phyloP scores from a whole-genome alignment of 2,888 invertebrate species.

The Euzophera pinguis region DNA sequence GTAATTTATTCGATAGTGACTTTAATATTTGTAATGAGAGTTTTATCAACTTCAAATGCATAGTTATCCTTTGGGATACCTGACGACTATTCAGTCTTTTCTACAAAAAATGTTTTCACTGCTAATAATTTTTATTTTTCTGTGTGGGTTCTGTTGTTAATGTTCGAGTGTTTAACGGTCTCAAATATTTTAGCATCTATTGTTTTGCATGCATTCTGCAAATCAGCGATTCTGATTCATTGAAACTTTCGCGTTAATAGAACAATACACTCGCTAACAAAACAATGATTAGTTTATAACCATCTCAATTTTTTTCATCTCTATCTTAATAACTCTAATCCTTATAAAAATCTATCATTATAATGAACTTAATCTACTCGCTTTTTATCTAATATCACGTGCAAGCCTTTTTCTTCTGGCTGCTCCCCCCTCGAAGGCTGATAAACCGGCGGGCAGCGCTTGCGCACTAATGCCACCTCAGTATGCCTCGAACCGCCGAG shows the following conservation, averaged over 20 bases:
- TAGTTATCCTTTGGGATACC: background rate
- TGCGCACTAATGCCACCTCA: conserved; percentile 64
- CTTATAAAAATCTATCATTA: background rate
- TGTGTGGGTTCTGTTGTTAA: too few relatives aligned
- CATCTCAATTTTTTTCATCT: background rate
- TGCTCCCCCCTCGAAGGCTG: conserved; percentile 65
- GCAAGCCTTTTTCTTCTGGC: conserved; percentile 65
- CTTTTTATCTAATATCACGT: conserved; percentile 64
- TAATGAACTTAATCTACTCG: conserved; percentile 9
- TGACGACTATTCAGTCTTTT: too few relatives aligned
- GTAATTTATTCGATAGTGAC: background rate
- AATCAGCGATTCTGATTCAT: too few relatives aligned
- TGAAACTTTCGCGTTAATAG: too few relatives aligned
- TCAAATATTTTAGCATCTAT: too few relatives aligned
- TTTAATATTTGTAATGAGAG: background rate
- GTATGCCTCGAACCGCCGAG: conserved; percentile 51
- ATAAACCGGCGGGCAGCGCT: conserved; percentile 65
- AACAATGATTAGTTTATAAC: background rate
- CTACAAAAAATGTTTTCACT: too few relatives aligned
- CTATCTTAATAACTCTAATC: background rate
- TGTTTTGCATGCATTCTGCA: too few relatives aligned
- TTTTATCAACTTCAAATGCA: too few relatives aligned
- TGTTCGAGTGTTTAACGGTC: too few relatives aligned
- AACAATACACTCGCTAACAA: background rate
- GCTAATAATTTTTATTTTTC: too few relatives aligned